Percentiles rank a stretch among this genome's conserved stretches.
Evolutionary conservation across 2,888 invertebrate genomes (phyloP).

Genomic region (Pherbina coryleti): DNA sequence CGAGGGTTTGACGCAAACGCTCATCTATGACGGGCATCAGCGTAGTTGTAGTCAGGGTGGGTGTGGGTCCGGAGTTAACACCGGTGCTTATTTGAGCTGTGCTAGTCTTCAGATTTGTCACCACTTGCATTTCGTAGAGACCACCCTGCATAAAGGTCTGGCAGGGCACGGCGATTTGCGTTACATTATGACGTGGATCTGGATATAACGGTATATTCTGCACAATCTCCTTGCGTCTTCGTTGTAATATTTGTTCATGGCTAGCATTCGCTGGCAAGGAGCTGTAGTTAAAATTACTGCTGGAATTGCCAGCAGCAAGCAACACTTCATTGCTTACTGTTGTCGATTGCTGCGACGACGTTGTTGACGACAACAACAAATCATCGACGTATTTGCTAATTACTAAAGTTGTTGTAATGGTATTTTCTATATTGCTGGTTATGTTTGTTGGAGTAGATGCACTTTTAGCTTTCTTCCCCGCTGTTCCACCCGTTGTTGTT

Average conservation of each 20-base stretch:
- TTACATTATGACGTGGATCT: slow-evolving; percentile 65
- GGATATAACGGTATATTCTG: slow-evolving; percentile 65
- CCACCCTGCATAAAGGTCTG: slow-evolving; percentile 65
- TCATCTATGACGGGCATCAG: slow-evolving; percentile 63
- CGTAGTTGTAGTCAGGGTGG: slow-evolving; percentile 57
- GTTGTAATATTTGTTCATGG: slow-evolving; percentile 51
- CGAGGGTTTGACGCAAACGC: slow-evolving; percentile 72
- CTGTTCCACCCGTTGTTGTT: slow-evolving; percentile 37
- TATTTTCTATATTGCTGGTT: slow-evolving; percentile 54
- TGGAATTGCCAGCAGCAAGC: slow-evolving; percentile 26
- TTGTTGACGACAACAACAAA: background rate
- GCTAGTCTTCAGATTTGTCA: slow-evolving; percentile 59
- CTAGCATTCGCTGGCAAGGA: background rate
- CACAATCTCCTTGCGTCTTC: slow-evolving; percentile 62
- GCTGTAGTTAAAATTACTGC: slow-evolving; percentile 10
- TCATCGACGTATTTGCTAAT: slow-evolving; percentile 67
- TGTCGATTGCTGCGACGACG: background rate
- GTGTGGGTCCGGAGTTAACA: background rate
- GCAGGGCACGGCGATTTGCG: slow-evolving; percentile 65
- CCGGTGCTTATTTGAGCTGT: background rate
- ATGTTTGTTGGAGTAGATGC: slow-evolving; percentile 31
- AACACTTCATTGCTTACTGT: background rate
- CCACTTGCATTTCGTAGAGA: slow-evolving; percentile 65
- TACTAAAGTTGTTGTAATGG: slow-evolving; percentile 65
- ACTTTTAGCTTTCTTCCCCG: slow-evolving; percentile 30